A percentile compares a stretch with the other conserved stretches of the same genome.
Conservation (phyloP, 2,888 invertebrate species). For the Leucoma salicis region DNA sequence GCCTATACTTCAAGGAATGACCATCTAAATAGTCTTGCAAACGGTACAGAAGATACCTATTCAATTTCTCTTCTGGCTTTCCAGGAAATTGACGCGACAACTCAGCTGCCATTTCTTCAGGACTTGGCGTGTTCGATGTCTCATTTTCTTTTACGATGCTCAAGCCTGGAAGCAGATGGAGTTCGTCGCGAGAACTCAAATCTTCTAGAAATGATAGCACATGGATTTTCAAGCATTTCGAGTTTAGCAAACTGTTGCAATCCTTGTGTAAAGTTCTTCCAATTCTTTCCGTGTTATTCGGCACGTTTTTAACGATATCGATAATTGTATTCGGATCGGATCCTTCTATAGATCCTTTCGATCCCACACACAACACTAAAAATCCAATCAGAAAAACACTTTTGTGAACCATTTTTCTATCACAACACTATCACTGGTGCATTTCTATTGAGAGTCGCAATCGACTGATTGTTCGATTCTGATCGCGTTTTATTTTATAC, state of each 20-base stretch:
- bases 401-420: constrained; percentile 56
- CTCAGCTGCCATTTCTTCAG: constrained; percentile 85
- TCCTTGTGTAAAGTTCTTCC: constrained; percentile 67
- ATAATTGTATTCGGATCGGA: constrained; percentile 46
- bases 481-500: constrained; percentile 69
- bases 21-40: constrained; percentile 87
- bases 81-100: constrained; percentile 89
- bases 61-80: constrained; percentile 88
- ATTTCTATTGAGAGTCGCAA: constrained; percentile 52
- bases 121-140: constrained; percentile 64
- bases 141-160: constrained; percentile 86
- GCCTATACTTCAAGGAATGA: constrained; percentile 87
- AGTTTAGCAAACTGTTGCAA: constrained; percentile 74
- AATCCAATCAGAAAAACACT: constrained; percentile 40
- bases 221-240: constrained; percentile 90
- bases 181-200: constrained; percentile 86
- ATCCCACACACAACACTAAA: constrained; percentile 39
- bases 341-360: constrained; percentile 56
- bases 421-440: constrained; percentile 46
- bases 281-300: constrained; percentile 48
- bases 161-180: constrained; percentile 88
- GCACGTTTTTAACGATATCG: constrained; percentile 36
- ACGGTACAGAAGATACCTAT: constrained; percentile 86
- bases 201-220: constrained; percentile 89
- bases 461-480: constrained; percentile 54